These are phyloP conservation scores for Epinephelus coioides DNA, from an alignment of 2,797 vertebrate species.

Conservation along the genomic window DNA sequence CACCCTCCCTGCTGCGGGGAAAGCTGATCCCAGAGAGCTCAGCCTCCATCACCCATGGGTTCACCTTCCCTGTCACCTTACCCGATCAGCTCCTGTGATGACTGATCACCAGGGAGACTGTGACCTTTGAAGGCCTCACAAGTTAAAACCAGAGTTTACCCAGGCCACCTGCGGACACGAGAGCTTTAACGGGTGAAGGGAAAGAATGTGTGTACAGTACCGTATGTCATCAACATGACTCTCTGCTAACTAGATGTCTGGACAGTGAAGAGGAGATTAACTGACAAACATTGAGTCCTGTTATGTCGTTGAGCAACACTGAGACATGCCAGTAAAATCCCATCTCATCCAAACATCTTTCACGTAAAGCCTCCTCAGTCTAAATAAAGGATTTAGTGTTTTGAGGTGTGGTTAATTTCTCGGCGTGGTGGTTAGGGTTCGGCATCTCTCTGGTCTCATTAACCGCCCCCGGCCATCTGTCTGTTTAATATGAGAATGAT, in stretches of 20 bases:
- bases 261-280: not conserved
- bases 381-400: slow-evolving; percentile 40
- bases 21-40: slow-evolving; percentile 38
- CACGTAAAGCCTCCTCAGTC: slow-evolving; percentile 10
- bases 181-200: not conserved
- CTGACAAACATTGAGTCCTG: not conserved
- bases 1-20: slow-evolving; percentile 33
- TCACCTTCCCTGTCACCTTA: slow-evolving; percentile 34
- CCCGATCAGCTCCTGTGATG: slow-evolving; percentile 10
- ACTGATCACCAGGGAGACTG: slow-evolving; percentile 6
- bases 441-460: slow-evolving; percentile 39
- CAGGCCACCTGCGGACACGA: slow-evolving; percentile 14
- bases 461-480: slow-evolving; percentile 22
- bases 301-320: slow-evolving; percentile 21
- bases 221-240: not conserved
- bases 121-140: slow-evolving; percentile 11
- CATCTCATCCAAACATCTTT: slow-evolving; percentile 20
- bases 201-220: not conserved
- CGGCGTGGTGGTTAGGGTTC: slow-evolving; percentile 30
- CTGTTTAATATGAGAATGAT: slow-evolving; percentile 31
- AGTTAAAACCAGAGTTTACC: not conserved
- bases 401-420: slow-evolving; percentile 48
- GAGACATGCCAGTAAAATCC: slow-evolving; percentile 7
- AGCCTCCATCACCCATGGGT: slow-evolving; percentile 5
- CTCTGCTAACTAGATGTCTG: not conserved